Percentiles rank a stretch among this genome's conserved stretches.
These are phyloP conservation scores for Alsophila aescularia DNA, from an alignment of 2,888 invertebrate species.

Conservation along the genomic window DNA sequence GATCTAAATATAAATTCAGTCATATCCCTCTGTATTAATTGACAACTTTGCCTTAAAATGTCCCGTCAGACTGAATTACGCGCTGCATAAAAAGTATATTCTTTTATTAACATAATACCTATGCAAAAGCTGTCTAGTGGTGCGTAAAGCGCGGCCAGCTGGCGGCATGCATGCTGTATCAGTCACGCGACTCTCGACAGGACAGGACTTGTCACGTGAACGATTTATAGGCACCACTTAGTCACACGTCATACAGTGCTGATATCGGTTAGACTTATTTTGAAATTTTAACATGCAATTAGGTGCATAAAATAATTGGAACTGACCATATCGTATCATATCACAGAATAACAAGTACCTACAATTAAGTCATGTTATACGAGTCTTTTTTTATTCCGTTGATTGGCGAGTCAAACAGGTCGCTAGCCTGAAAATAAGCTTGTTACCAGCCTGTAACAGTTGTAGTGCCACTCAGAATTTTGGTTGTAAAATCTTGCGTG, in stretches of 20 bases:
- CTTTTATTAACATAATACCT: constrained; percentile 46
- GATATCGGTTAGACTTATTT: constrained; percentile 49
- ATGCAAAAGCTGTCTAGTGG: constrained; percentile 41
- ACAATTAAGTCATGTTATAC: too few species aligned
- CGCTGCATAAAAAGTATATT: constrained; percentile 2
- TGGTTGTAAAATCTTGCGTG: too few species aligned
- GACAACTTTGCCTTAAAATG: neutral
- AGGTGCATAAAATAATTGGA: constrained; percentile 10
- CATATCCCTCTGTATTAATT: too few species aligned
- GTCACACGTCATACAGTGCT: constrained; percentile 65
- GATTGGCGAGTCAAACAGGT: too few species aligned
- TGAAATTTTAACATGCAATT: constrained; percentile 22
- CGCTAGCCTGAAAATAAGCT: too few species aligned
- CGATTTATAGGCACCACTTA: constrained; percentile 70
- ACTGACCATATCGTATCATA: neutral
- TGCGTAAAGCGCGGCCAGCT: constrained; percentile 36
- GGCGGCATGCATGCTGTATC: constrained; percentile 28
- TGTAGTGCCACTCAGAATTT: too few species aligned
- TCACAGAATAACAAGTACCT: too few species aligned
- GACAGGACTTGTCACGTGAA: constrained; percentile 62
- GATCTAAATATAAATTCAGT: too few species aligned
- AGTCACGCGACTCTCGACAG: constrained; percentile 62
- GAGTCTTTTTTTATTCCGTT: too few species aligned
- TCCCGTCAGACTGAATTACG: constrained; percentile 3
- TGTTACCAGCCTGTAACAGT: too few species aligned